These are phyloP conservation scores for Cliona cf. orientalis DNA, from an alignment of 37 sponge, comb jelly and placozoan species.

Conservation along the genomic window DNA sequence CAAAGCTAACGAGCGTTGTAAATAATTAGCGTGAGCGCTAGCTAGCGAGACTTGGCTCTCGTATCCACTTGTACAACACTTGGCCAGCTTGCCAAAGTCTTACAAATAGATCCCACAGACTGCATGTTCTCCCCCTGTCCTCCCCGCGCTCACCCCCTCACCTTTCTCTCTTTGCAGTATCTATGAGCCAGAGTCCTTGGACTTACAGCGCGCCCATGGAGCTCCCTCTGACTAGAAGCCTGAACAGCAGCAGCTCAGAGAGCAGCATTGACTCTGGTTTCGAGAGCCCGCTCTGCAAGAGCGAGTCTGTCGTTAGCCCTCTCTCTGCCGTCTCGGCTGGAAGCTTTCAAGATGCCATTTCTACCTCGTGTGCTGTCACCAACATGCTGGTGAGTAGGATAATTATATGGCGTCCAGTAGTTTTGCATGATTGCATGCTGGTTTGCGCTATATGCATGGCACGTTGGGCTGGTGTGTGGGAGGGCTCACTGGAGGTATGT, in stretches of 20 bases:
- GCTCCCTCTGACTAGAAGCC: conserved; percentile 34
- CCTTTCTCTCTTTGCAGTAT: conserved; percentile 7
- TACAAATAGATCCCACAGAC: not conserved
- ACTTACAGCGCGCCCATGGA: conserved; percentile 56
- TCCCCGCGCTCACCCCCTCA: not conserved
- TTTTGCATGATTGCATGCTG: no score
- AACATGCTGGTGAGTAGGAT: conserved; percentile 42
- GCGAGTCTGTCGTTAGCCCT: not conserved
- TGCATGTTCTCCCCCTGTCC: not conserved
- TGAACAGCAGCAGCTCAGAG: conserved; percentile 44
- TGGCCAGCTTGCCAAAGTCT: not conserved
- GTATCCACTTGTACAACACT: not conserved
- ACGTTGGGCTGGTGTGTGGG: no score
- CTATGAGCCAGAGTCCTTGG: conserved; percentile 65
- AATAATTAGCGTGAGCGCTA: no score
- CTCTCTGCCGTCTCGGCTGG: not conserved
- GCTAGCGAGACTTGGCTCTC: no score
- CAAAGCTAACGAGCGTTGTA: not conserved
- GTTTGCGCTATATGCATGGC: no score
- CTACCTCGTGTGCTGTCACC: conserved; percentile 11
- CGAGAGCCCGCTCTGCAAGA: conserved; percentile 30
- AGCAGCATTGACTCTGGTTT: conserved; percentile 63
- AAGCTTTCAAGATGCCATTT: conserved; percentile 6
- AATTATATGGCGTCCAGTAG: not conserved
- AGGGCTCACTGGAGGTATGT: no score